Evolutionary conservation across 2,888 invertebrate species (phyloP), one percentile per base, ranked within the genome.

Genomic region (Drosophila incognita): DNA sequence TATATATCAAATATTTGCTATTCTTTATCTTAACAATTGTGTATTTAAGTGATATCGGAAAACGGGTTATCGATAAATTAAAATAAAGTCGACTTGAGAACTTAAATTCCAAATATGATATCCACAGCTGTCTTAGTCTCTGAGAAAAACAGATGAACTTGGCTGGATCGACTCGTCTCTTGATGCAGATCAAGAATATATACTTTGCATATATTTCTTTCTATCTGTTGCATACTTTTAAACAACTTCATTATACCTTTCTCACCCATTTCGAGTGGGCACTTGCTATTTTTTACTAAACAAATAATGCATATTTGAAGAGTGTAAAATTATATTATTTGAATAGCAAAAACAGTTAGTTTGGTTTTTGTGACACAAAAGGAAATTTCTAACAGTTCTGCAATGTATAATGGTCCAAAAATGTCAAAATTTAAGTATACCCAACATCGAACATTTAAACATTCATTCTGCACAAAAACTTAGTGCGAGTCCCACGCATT

Each of bases 401-500:
- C 15, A 52, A 6, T 3, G 0, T 11, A 53, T 13, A n/a, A n/a
- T 0, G 35, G 8, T 33, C 21, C 1, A 10, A 53, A 51, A 51
- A 51, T 18, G 3, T 31, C 29, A 29, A 51, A 31, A 51, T 51
- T 11, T 5, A 51, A 6, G n/a, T 51, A 31, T n/a, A n/a, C n/a
- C 13, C 51, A 15, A 46, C 24, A 2, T 8, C 8, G 4, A 46
- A 24, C 15, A 24, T 46, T 46, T 24, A 24, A 24, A 15, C 24
- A 24, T 15, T 15, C 15, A 46, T 15, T 24, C 27, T 24, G 4
- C 46, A 5, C 21, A 24, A 40, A 24, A 35, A 29, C 29, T 7
- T 38, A 18, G n/a, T 13, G n/a, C 21, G 49, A 68, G 51, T 35
- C 35, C n/a, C 51, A 31, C 51, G 69, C 58, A 69, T 70, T 52